A percentile compares a stretch with the other conserved stretches of the same genome.
phyloP scores from a whole-genome alignment of 1,140 invertebrate genomes.

The Drosophila nigrodunni region DNA sequence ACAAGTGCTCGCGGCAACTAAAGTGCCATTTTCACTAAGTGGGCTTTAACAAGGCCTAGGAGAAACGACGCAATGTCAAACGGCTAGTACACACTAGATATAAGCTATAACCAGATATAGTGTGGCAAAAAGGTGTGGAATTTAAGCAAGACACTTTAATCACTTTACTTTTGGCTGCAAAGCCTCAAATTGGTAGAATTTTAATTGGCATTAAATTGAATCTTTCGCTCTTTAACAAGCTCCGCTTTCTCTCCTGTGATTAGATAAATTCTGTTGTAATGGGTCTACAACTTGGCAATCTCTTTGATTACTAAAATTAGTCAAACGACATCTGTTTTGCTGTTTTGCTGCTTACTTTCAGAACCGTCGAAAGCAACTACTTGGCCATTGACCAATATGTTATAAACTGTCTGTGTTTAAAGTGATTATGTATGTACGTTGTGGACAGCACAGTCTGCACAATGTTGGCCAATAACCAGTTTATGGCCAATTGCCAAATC shows the following conservation, averaged over 20 bases:
- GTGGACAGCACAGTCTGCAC: constrained; percentile 1
- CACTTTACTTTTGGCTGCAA: neutral
- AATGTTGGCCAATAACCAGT: constrained; percentile 31
- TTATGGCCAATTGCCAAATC: constrained; percentile 39
- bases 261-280: constrained; percentile 22
- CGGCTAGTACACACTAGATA: neutral
- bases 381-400: constrained; percentile 5
- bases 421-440: neutral
- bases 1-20: constrained; percentile 47
- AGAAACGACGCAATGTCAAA: constrained; percentile 40
- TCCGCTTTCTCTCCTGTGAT: neutral
- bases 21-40: constrained; percentile 52
- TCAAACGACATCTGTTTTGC: constrained; percentile 6
- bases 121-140: neutral
- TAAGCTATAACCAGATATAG: neutral
- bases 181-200: too few species aligned
- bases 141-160: neutral
- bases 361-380: constrained; percentile 14
- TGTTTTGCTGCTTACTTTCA: constrained; percentile 1
- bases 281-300: constrained; percentile 24
- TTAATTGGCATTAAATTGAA: too few species aligned
- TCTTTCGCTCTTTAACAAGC: neutral
- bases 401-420: constrained; percentile 24
- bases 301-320: constrained; percentile 34
- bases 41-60: constrained; percentile 60